Evolutionary conservation across 92 coral and sea anemone species (phyloP), one percentile per base, ranked within the genome.

Genomic region (Epizoanthus fatuus): DNA sequence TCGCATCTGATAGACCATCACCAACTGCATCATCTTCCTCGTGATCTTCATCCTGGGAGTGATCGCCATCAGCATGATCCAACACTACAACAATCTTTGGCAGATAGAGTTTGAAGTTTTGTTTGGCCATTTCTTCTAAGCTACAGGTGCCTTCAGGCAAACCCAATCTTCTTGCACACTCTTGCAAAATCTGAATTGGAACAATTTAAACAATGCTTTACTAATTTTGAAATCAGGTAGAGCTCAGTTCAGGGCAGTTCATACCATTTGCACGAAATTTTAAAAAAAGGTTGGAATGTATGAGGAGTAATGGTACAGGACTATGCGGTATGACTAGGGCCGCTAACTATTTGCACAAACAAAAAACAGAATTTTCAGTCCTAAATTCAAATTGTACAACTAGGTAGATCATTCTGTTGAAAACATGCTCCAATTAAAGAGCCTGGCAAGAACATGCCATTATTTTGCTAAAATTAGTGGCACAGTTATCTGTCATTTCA

Each of bases 301-400:
- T 60, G 65, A 60, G 19, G 65, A n/a, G 65, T 60, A 60, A 60
- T 60, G 65, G 65, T 60, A 60, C 65, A n/a, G 65, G 65, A 60
- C 29, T 60, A 60, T 60, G 19, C 65, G 29, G 65, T n/a, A 60
- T 60, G 65, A 60, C 65, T 60, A 60, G 8, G 29, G 32, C 65
- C 65, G 29, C 65, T 25, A n/a, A 60, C 65, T 25, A 69, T 47
- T 69, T 69, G 45, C 55, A 69, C 65, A 60, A 60, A 60, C n/a
- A n/a, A 60, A 60, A 19, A 59, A 59, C 17, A 60, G 19, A 60
- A 60, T 60, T 60, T 60, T 60, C 65, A 60, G 65, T 60, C 6
- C 65, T 60, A 60, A 60, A 60, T 60, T 60, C 29, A 60, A 60
- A 60, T 60, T 19, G 25, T 60, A 42, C 47, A 42, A 29, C 35